A percentile compares a stretch with the other conserved stretches of the same genome.
phyloP scores from a whole-genome alignment of 2,113 vertebrate species.

The Ploceus nigricollis region DNA sequence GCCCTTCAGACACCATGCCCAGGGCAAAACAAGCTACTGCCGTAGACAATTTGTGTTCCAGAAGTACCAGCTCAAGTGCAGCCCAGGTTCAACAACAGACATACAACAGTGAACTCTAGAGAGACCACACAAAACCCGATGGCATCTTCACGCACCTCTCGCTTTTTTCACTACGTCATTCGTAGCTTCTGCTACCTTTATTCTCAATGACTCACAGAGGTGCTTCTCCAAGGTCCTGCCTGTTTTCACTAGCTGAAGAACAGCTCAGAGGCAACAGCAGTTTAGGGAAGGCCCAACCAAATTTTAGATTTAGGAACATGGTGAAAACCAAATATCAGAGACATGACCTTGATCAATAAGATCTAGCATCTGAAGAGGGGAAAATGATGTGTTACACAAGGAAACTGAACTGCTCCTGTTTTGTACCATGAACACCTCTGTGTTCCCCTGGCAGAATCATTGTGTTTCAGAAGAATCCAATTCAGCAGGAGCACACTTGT shows the following conservation, averaged over 20 bases:
- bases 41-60: fast-evolving
- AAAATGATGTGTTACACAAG: fast-evolving
- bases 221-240: not conserved
- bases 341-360: not conserved
- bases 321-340: not conserved
- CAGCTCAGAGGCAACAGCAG: not conserved
- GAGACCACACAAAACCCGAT: not conserved
- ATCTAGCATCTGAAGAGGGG: not conserved
- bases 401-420: not conserved
- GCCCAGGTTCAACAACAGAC: not conserved
- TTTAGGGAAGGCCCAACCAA: not conserved
- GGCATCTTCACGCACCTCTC: not conserved
- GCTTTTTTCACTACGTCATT: not conserved
- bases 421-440: not conserved
- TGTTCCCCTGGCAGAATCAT: not conserved
- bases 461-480: not conserved
- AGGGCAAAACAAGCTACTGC: too few relatives aligned
- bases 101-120: fast-evolving
- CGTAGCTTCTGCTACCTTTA: not conserved
- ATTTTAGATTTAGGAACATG: not conserved
- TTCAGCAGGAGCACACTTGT: not conserved
- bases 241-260: not conserved
- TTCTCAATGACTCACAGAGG: not conserved
- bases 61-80: not conserved
- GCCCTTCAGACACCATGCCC: not conserved